These are phyloP conservation scores for Dasypus novemcinctus DNA, from an alignment of 2,113 vertebrate genomes.

Conservation along the genomic window DNA sequence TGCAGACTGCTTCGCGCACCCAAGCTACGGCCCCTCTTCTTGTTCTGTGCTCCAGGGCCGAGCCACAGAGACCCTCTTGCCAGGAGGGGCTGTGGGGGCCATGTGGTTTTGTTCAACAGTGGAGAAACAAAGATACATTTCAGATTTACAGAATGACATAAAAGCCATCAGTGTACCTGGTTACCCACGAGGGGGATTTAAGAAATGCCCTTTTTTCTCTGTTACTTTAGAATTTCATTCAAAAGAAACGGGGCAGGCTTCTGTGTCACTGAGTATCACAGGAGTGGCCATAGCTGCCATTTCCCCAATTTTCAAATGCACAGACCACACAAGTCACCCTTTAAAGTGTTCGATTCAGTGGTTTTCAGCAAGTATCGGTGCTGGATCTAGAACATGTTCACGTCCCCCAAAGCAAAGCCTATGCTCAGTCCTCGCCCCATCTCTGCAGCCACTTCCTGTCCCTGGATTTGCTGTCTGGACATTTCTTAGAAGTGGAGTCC, in stretches of 20 bases:
- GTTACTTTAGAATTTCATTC: no score
- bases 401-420: background rate
- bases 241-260: no score
- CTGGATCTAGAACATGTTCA: accelerated
- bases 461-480: background rate
- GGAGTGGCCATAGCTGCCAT: accelerated
- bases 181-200: no score
- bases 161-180: accelerated
- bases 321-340: accelerated
- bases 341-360: background rate
- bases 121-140: background rate
- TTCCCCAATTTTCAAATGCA: accelerated
- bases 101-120: no score
- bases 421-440: background rate
- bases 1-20: background rate
- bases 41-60: no score
- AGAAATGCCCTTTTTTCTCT: accelerated
- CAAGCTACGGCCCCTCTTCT: accelerated
- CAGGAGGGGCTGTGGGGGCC: accelerated
- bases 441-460: background rate
- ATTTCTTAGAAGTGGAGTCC: accelerated
- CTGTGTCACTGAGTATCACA: accelerated
- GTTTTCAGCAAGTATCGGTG: accelerated
- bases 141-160: background rate
- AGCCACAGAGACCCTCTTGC: background rate